A percentile compares a stretch with the other conserved stretches of the same genome.
Evolutionary conservation across 2,113 vertebrate genomes (phyloP).

Genomic region (Astur gentilis): DNA sequence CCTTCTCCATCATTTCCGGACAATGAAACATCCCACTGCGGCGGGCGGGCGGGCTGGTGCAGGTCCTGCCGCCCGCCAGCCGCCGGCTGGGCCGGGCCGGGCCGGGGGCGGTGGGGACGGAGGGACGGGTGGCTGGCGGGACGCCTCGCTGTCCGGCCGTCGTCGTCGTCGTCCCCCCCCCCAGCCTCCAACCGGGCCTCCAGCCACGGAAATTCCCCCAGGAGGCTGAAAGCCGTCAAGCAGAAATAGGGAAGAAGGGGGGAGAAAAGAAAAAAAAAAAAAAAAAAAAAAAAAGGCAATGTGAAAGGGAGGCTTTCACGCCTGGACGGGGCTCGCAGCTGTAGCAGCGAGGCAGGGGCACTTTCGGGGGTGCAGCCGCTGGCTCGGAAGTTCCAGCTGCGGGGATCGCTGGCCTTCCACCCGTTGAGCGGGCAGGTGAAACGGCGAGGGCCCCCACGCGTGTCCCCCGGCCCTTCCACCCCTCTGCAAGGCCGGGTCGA

Average conservation of each 20-base stretch:
- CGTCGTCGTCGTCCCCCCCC: too few species aligned
- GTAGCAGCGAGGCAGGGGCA: not conserved
- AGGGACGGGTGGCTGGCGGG: too few species aligned
- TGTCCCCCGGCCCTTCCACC: not conserved
- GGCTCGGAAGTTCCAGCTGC: not conserved
- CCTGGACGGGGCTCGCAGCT: not conserved
- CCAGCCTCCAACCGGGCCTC: not conserved
- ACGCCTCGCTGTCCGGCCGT: too few species aligned
- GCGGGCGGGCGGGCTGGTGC: too few species aligned
- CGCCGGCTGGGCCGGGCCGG: too few species aligned
- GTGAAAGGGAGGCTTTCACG: not conserved
- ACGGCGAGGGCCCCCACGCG: not conserved
- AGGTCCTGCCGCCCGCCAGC: too few species aligned
- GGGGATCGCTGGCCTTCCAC: not conserved
- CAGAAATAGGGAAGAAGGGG: not conserved
- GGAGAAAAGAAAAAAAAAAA: not conserved
- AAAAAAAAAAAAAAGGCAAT: too few species aligned
- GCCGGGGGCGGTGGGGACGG: too few species aligned
- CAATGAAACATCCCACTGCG: too few species aligned
- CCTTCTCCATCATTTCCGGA: too few species aligned
- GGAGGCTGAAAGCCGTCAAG: not conserved
- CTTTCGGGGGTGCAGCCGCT: not conserved
- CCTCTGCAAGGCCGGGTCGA: fast-evolving
- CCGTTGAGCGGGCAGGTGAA: not conserved
- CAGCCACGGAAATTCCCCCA: not conserved